These are phyloP conservation scores for Neoniphon sammara DNA, from an alignment of 2,797 vertebrate species.

Conservation along the genomic window DNA sequence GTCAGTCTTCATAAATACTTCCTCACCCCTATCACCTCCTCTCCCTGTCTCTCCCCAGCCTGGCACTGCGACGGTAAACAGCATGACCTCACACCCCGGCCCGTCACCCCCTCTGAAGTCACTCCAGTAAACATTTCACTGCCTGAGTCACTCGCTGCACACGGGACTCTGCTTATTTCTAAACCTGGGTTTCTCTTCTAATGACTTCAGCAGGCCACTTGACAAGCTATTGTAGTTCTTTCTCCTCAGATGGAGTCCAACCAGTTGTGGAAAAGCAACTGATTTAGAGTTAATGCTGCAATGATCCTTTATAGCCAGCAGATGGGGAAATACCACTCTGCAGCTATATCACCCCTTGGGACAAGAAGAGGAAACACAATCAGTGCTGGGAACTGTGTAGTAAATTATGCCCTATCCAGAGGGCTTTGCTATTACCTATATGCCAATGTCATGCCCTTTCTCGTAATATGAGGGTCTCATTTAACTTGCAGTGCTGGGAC, in stretches of 20 bases:
- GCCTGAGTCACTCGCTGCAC: slow-evolving; percentile 65
- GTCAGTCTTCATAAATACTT: not conserved
- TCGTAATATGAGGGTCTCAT: slow-evolving; percentile 26
- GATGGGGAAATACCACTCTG: slow-evolving; percentile 51
- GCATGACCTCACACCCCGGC: slow-evolving; percentile 71
- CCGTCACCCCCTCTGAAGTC: slow-evolving; percentile 65
- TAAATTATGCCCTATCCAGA: slow-evolving; percentile 44
- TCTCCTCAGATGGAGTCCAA: slow-evolving; percentile 34
- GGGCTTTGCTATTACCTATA: slow-evolving; percentile 50
- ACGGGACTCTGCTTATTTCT: slow-evolving; percentile 56
- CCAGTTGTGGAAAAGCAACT: slow-evolving; percentile 34
- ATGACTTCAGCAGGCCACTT: slow-evolving; percentile 23
- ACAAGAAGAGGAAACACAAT: slow-evolving; percentile 29
- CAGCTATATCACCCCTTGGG: not conserved
- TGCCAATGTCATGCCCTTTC: slow-evolving; percentile 36
- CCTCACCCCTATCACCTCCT: not conserved
- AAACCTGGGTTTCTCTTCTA: slow-evolving; percentile 56
- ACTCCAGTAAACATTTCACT: slow-evolving; percentile 51
- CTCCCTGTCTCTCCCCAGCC: slow-evolving; percentile 38
- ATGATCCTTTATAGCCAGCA: slow-evolving; percentile 55
- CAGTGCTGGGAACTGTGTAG: slow-evolving; percentile 30
- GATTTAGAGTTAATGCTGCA: slow-evolving; percentile 23
- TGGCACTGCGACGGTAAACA: slow-evolving; percentile 57
- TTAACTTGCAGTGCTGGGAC: slow-evolving; percentile 31
- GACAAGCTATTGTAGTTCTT: slow-evolving; percentile 58